Evolutionary conservation across 1,140 invertebrate genomes (phyloP).

Genomic region (Drosophila leontia): DNA sequence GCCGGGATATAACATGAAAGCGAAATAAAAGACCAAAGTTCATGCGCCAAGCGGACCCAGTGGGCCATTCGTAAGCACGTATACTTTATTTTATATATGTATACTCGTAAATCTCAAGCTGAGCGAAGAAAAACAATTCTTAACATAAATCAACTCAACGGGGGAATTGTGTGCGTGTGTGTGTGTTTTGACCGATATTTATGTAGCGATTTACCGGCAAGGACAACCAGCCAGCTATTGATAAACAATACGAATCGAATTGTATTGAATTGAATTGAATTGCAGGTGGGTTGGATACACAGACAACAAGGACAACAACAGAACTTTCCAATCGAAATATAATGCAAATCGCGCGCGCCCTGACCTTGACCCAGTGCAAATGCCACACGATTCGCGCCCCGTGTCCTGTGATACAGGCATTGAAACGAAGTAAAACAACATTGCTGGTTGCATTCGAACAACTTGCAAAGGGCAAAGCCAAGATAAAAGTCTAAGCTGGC

Average conservation of each 20-base stretch:
- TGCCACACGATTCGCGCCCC: conserved; percentile 10
- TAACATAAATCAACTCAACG: conserved; percentile 46
- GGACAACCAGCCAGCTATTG: conserved; percentile 27
- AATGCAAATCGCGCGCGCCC: conserved; percentile 45
- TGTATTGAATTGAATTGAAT: conserved; percentile 10
- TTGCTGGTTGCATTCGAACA: conserved; percentile 6
- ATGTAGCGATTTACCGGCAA: conserved; percentile 46
- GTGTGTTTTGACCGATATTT: conserved; percentile 22
- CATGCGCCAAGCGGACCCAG: conserved; percentile 29
- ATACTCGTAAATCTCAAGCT: conserved; percentile 26
- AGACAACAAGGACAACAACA: conserved; percentile 2
- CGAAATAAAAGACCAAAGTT: conserved; percentile 42
- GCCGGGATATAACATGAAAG: conserved; percentile 20
- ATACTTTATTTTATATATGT: neutral
- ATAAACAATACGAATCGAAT: conserved; percentile 49
- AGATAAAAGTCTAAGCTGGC: conserved; percentile 52
- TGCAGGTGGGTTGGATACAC: conserved; percentile 16
- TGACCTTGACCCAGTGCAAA: conserved; percentile 51
- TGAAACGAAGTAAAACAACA: conserved; percentile 18
- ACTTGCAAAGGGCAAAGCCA: conserved; percentile 46
- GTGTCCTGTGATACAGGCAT: conserved; percentile 18
- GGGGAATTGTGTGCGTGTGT: conserved; percentile 23
- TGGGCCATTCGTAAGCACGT: neutral
- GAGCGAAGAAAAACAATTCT: conserved; percentile 39
- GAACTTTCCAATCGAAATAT: conserved; percentile 40